Evolutionary conservation across 2,113 vertebrate species (phyloP).

Genomic region (Deroptyus accipitrinus): DNA sequence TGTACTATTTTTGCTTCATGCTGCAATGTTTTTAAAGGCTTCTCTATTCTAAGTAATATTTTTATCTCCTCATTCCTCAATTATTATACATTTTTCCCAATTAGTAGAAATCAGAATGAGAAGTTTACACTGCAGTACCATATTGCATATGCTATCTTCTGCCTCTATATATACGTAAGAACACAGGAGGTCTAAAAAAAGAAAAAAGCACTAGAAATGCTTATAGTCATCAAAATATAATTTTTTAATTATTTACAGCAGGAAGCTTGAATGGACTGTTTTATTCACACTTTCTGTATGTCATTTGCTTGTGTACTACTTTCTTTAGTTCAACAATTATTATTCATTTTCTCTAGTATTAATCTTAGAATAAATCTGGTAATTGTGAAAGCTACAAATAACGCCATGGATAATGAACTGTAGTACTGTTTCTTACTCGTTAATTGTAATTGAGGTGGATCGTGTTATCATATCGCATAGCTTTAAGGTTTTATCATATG

Average conservation of each 20-base stretch:
- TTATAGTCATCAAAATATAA: not conserved
- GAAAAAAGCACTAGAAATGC: not conserved
- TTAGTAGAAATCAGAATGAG: not conserved
- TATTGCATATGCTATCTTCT: not conserved
- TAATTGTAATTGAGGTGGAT: constrained; percentile 71
- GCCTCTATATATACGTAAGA: not conserved
- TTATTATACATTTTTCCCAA: not conserved
- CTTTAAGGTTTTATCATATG: constrained; percentile 74
- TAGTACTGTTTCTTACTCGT: constrained; percentile 60
- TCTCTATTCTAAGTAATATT: not conserved
- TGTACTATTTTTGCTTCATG: not conserved
- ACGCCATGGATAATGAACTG: not conserved
- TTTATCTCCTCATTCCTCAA: not conserved
- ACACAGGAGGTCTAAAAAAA: not conserved
- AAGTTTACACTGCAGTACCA: not conserved
- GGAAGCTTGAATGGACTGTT: not conserved
- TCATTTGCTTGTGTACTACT: not conserved
- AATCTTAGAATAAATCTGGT: not conserved
- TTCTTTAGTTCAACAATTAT: not conserved
- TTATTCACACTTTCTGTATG: not conserved
- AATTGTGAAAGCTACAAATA: not conserved
- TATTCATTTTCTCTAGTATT: not conserved
- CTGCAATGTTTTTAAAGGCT: not conserved
- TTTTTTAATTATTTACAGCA: not conserved
- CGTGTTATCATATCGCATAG: constrained; percentile 76